A percentile compares a stretch with the other conserved stretches of the same genome.
These are phyloP conservation scores for Dufourea novaeangliae DNA, from an alignment of 1,140 invertebrate species.

Conservation along the genomic window DNA sequence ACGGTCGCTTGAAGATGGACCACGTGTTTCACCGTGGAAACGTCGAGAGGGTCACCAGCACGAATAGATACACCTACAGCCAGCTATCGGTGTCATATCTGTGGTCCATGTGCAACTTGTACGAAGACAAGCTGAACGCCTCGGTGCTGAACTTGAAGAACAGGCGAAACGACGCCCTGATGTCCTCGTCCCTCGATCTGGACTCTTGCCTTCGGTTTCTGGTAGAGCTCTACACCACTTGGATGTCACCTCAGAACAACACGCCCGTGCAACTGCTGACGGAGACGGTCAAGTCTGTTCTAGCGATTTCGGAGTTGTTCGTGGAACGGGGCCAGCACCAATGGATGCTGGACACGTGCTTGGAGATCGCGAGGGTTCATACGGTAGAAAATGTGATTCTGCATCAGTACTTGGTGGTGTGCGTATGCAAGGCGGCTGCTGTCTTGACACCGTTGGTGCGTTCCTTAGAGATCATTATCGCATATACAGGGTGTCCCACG, in stretches of 20 bases:
- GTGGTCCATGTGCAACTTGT: constrained; percentile 77
- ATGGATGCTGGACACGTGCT: constrained; percentile 87
- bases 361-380: constrained; percentile 85
- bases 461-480: constrained; percentile 74
- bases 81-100: constrained; percentile 82
- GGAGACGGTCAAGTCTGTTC: constrained; percentile 86
- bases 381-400: constrained; percentile 87
- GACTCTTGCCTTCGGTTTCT: constrained; percentile 94
- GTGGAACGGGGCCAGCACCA: constrained; percentile 86
- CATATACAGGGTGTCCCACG: not conserved
- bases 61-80: constrained; percentile 80
- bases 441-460: constrained; percentile 84
- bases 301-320: constrained; percentile 88
- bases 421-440: constrained; percentile 86
- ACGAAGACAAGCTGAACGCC: constrained; percentile 76
- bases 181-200: constrained; percentile 87
- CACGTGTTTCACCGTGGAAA: constrained; percentile 78
- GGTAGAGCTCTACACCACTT: constrained; percentile 90
- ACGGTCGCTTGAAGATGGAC: constrained; percentile 67
- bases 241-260: constrained; percentile 83
- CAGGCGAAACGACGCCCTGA: constrained; percentile 73
- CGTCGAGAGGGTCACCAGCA: constrained; percentile 68
- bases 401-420: constrained; percentile 86
- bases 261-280: constrained; percentile 85
- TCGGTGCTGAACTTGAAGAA: constrained; percentile 71